A percentile compares a stretch with the other conserved stretches of the same genome.
phyloP scores from a whole-genome alignment of 2,888 invertebrate species.

The Resseliella maxima region DNA sequence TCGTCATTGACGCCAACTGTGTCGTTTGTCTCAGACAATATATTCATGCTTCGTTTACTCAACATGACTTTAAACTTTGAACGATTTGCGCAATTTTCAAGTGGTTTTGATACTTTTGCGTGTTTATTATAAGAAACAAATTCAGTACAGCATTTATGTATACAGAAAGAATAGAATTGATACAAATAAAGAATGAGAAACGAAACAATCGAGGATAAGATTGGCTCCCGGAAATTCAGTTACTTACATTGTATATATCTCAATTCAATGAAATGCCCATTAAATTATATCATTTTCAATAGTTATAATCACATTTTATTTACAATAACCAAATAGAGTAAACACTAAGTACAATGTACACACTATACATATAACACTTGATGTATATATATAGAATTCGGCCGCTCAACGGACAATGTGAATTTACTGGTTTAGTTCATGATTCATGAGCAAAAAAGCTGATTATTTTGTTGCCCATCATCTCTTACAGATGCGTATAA shows the following conservation, averaged over 20 bases:
- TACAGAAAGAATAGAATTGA: background rate
- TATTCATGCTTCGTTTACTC: background rate
- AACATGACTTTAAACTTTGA: background rate
- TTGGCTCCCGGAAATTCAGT: background rate
- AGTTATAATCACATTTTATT: background rate
- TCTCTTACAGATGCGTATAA: background rate
- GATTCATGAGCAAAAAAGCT: background rate
- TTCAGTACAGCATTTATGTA: background rate
- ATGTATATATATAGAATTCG: too few species aligned
- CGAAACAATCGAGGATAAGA: background rate
- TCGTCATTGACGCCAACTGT: background rate
- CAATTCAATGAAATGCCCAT: slow-evolving; percentile 24
- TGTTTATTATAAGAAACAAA: too few species aligned
- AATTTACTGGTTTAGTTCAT: too few species aligned
- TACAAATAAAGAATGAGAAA: background rate
- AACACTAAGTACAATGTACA: too few species aligned
- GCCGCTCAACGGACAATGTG: too few species aligned
- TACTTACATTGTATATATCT: background rate
- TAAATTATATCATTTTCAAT: slow-evolving; percentile 8
- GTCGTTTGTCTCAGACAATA: too few species aligned
- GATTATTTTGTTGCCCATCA: background rate
- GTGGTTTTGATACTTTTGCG: background rate
- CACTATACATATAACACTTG: background rate
- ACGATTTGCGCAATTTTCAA: background rate
- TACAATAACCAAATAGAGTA: background rate